These are phyloP conservation scores for Podarcis muralis DNA, from an alignment of 2,113 vertebrate species.

Conservation along the genomic window DNA sequence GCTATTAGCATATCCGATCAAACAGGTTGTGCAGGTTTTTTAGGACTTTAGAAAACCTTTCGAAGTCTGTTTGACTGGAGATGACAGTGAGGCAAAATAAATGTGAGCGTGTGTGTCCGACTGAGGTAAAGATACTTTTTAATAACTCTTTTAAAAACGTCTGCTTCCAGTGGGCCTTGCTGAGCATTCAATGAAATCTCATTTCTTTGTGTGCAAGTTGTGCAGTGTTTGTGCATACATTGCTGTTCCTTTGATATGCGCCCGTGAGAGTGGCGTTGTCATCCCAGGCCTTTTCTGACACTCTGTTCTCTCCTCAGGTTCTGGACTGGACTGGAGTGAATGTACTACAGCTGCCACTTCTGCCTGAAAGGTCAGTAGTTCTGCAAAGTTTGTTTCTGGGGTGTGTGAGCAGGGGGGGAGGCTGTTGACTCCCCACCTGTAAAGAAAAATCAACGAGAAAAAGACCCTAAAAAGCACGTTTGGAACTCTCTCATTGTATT, in stretches of 20 bases:
- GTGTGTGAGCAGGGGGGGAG: too few relatives aligned
- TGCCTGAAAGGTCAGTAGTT: constrained; percentile 65
- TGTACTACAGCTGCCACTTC: constrained; percentile 66
- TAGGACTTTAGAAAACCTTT: neutral
- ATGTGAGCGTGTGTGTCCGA: neutral
- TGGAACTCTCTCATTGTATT: neutral
- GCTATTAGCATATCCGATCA: neutral
- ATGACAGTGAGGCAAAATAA: neutral
- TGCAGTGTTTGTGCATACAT: neutral
- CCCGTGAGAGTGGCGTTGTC: neutral
- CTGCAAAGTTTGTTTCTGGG: neutral
- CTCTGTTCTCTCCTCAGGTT: constrained; percentile 55
- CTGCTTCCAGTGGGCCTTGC: neutral
- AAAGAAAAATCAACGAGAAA: too few relatives aligned
- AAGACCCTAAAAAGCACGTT: neutral
- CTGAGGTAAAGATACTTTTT: neutral
- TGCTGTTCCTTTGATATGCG: neutral
- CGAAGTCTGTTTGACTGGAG: neutral
- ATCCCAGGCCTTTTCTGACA: neutral
- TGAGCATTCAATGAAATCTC: neutral
- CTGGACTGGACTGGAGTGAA: constrained; percentile 73
- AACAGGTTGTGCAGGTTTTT: neutral
- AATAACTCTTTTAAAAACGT: neutral
- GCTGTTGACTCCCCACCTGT: too few relatives aligned
- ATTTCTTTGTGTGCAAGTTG: neutral